These are phyloP conservation scores for Neodiprion pinetum DNA, from an alignment of 1,140 invertebrate genomes.

Conservation along the genomic window DNA sequence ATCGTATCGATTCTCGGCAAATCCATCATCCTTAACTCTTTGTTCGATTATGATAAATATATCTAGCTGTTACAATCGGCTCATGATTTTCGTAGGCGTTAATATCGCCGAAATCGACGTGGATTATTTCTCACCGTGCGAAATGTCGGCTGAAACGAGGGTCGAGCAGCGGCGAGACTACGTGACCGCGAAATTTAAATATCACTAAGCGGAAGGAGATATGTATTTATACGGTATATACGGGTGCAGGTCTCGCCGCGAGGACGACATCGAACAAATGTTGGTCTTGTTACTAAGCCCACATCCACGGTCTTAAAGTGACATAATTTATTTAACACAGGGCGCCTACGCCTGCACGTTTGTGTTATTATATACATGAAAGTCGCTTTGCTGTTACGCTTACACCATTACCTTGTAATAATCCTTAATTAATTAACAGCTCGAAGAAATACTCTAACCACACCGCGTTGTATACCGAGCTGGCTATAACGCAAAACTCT, in stretches of 20 bases:
- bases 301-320: neutral
- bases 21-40: no score
- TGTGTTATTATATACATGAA: neutral
- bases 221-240: neutral
- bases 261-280: constrained; percentile 1
- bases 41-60: no score
- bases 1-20: no score
- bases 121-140: no score
- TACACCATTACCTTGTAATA: constrained; percentile 6
- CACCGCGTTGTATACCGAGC: neutral
- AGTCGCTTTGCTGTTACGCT: neutral
- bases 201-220: neutral
- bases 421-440: constrained; percentile 15
- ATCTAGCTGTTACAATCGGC: no score
- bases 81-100: no score
- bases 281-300: neutral
- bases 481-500: no score
- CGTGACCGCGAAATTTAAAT: neutral
- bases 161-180: neutral
- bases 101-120: no score
- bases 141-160: no score
- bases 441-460: neutral
- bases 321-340: neutral
- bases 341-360: no score
- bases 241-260: neutral